Base-by-base conservation (phyloP, 2,888 invertebrate species). In the Rugalucina vietnamica region DNA sequence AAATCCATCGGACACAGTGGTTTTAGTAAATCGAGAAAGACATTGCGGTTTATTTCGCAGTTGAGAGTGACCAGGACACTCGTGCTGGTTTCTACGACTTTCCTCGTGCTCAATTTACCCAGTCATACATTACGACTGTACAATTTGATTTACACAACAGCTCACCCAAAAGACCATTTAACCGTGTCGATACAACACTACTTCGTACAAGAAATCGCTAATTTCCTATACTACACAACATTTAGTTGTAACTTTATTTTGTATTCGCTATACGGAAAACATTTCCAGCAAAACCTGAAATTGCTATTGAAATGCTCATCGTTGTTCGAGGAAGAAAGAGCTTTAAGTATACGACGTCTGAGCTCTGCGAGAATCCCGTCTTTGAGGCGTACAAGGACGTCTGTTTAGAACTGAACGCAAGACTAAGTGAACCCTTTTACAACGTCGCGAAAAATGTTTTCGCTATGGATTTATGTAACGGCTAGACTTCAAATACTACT, bases 91-190 rank as follows among this genome's bases (percentile, higher is more conserved):
- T 93, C 93, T 50, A 89, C 90, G 14, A 89, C 91, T 1, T 92
- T 93, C 76, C 84, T 93, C 5, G 84, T 93, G 54, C 85, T 93
- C 8, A 92, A 91, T 75, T 82, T 93, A n/a, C 93, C 93, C 0
- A 92, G 91, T 27, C 92, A 94, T 80, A 88, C 89, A 10, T 84
- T 93, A 32, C 84, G 92, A 29, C 79, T 92, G 14, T 87, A 89
- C 70, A 88, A 86, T 39, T 81, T 92, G 5, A 88, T 92, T 21
- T 50, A 76, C 14, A 65, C 85, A 10, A 65, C 79, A 12, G 70
- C 75, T 5, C 71, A 70, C 29, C 24, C 37, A 32, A 32, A 65
- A 29, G 43, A 65, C 0, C 29, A 70, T 3, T 50, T 81, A 1
- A 71, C 71, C 0, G 70, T 88, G 12, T 78, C 82, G 3, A 77